phyloP scores from a whole-genome alignment of 2,113 vertebrate species.

The Noturus placidus region DNA sequence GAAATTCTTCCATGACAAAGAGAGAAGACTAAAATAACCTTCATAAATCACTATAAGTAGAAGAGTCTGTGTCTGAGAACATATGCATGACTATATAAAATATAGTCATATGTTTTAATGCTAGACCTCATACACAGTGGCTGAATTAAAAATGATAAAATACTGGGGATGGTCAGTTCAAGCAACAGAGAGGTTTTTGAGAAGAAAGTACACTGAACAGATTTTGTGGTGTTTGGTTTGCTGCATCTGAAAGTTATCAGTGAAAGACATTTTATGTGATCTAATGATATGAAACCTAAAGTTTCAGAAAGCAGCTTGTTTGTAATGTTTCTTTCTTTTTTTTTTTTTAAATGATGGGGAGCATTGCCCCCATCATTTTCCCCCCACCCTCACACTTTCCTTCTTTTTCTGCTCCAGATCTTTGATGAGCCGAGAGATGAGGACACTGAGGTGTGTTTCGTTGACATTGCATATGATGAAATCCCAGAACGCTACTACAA shows the following conservation, averaged over 20 bases:
- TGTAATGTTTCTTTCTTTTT: no score
- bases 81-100: background rate
- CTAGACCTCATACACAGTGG: background rate
- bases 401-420: constrained; percentile 77
- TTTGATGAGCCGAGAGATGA: constrained; percentile 93
- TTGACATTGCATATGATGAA: constrained; percentile 96
- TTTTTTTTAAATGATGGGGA: background rate
- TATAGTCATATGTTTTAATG: background rate
- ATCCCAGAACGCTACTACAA: constrained; percentile 98
- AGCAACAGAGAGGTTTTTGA: background rate
- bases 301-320: background rate
- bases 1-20: background rate
- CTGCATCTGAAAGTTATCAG: background rate
- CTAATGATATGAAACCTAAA: background rate
- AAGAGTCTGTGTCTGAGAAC: background rate
- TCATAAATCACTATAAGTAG: background rate
- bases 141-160: background rate
- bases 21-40: background rate
- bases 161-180: background rate
- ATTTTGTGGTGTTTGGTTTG: background rate
- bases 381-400: background rate
- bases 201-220: background rate
- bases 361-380: background rate
- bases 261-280: background rate
- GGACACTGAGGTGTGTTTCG: constrained; percentile 92